These are phyloP conservation scores for Aphaenogaster floridana DNA, from an alignment of 1,140 invertebrate genomes.

Conservation along the genomic window DNA sequence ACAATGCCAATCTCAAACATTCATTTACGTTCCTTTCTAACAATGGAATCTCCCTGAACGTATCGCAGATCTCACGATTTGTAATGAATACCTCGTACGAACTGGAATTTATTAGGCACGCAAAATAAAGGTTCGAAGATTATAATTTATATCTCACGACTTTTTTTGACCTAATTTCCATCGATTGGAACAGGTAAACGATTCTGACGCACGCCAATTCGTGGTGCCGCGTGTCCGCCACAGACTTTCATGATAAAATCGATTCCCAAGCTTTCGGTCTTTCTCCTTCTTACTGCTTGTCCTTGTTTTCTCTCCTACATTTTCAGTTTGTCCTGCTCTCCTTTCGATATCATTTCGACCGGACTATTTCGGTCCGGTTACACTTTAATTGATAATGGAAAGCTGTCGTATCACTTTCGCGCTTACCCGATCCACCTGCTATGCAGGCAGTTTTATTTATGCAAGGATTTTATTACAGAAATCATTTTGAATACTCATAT, in stretches of 20 bases:
- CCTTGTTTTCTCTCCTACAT: not conserved
- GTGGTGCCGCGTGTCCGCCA: constrained; percentile 45
- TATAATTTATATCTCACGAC: constrained; percentile 41
- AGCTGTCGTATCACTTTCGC: constrained; percentile 62
- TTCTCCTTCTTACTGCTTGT: not conserved
- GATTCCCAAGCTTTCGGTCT: constrained; percentile 27
- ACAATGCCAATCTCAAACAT: not conserved
- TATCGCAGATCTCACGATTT: not conserved
- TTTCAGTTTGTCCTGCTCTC: constrained; percentile 48
- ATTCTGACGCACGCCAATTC: constrained; percentile 67
- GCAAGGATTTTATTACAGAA: constrained; percentile 28
- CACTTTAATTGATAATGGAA: constrained; percentile 63
- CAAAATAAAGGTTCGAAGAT: constrained; percentile 15
- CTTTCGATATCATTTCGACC: constrained; percentile 58
- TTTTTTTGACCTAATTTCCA: constrained; percentile 60
- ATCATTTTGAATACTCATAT: not conserved
- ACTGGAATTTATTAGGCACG: not conserved
- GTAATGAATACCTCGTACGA: not conserved
- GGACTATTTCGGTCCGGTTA: constrained; percentile 49
- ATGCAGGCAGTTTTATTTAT: constrained; percentile 42
- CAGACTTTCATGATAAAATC: constrained; percentile 61
- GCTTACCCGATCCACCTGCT: constrained; percentile 29
- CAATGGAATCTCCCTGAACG: not conserved
- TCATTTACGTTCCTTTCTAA: not conserved
- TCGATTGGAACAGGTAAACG: constrained; percentile 59